phyloP scores from a whole-genome alignment of 1,140 invertebrate genomes.

The Anastrepha ludens region DNA sequence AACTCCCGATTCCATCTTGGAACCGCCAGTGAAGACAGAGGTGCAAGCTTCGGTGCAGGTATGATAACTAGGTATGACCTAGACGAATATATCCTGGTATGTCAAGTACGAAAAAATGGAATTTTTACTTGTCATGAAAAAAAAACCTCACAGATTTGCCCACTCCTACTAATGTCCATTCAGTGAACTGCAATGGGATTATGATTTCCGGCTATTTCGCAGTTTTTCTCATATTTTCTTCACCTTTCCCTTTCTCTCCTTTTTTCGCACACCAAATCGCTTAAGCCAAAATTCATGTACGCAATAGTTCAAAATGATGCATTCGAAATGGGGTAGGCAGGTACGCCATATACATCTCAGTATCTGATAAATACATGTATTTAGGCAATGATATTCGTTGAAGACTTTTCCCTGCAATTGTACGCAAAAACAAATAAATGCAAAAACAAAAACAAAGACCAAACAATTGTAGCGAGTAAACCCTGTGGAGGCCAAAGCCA shows the following conservation, averaged over 20 bases:
- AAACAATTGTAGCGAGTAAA: background rate
- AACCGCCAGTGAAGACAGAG: too few relatives aligned
- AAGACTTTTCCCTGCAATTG: conserved; percentile 60
- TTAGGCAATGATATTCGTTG: conserved; percentile 58
- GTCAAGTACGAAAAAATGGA: too few relatives aligned
- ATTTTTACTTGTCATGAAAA: too few relatives aligned
- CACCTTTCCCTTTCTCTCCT: background rate
- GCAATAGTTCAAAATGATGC: conserved; percentile 48
- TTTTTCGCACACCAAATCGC: conserved; percentile 22
- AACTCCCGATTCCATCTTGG: too few relatives aligned
- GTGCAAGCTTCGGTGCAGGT: too few relatives aligned
- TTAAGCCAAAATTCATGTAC: conserved; percentile 38
- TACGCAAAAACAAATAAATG: background rate
- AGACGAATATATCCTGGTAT: too few relatives aligned
- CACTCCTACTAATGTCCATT: conserved; percentile 53
- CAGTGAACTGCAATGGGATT: conserved; percentile 64
- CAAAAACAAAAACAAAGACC: background rate
- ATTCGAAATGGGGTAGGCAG: background rate
- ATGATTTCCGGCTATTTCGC: conserved; percentile 69
- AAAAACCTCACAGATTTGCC: too few relatives aligned
- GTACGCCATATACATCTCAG: background rate
- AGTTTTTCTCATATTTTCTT: background rate
- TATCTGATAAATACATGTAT: conserved; percentile 44
- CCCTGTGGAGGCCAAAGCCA: background rate
- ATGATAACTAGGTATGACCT: too few relatives aligned